These are phyloP conservation scores for Agelastica alni DNA, from an alignment of 2,888 invertebrate genomes.

Conservation along the genomic window DNA sequence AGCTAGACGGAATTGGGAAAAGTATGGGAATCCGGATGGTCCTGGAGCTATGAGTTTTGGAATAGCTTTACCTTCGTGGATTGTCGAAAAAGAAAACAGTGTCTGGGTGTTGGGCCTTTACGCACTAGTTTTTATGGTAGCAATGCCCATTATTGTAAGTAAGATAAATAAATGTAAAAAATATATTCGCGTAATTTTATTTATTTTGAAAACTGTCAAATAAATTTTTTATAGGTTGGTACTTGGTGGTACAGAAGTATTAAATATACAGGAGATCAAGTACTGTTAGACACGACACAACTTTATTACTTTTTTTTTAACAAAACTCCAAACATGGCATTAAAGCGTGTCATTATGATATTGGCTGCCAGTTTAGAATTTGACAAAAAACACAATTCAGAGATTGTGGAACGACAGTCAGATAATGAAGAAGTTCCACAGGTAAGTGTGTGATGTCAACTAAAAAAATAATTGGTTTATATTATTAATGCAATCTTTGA, in stretches of 20 bases:
- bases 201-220: too few species aligned
- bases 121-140: constrained; percentile 97
- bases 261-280: constrained; percentile 95
- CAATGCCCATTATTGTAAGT: constrained; percentile 81
- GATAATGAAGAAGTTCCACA: constrained; percentile 93
- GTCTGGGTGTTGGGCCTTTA: constrained; percentile 96
- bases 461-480: too few species aligned
- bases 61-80: constrained; percentile 99
- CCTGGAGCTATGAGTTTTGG: constrained; percentile 99
- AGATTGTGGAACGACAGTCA: constrained; percentile 88
- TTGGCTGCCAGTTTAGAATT: constrained; percentile 96
- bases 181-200: too few species aligned
- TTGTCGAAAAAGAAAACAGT: constrained; percentile 98
- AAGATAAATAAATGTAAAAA: too few species aligned
- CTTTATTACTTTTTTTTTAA: constrained; percentile 95
- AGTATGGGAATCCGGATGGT: constrained; percentile 99
- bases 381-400: constrained; percentile 90
- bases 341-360: constrained; percentile 96
- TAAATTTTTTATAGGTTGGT: constrained; percentile 70
- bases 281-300: constrained; percentile 93
- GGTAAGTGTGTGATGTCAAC: constrained; percentile 30
- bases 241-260: constrained; percentile 99
- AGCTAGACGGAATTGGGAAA: constrained; percentile 96
- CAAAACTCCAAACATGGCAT: constrained; percentile 92
- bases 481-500: too few species aligned